Base-by-base conservation (phyloP, 2,113 vertebrate genomes). In the Polypterus senegalus region DNA sequence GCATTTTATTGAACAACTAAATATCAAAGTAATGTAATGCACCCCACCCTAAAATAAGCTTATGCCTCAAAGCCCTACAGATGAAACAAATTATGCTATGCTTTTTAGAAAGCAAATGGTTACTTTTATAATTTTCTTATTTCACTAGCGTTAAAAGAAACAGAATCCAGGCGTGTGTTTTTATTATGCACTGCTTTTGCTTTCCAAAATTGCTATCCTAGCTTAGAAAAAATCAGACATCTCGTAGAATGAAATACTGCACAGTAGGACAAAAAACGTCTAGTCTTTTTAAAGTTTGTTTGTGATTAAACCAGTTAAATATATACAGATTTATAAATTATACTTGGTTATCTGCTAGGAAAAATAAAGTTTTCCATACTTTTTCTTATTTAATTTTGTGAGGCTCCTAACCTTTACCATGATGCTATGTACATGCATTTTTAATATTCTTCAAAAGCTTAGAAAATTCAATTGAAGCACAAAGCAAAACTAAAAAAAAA, bases 361-460 rank as follows among this genome's bases (percentile, higher is more conserved):
- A 74, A 78, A 72, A 64, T 11, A 8, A 57, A 68, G 78, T 78
- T 76, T 67, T 82, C 73, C 69, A 75, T 77, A 77, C 72, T 65
- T 75, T 69, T 71, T 70, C 67, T 44, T 63, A 4, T 49, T 55
- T 3, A 1, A 58, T 58, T 65, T 69, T 71, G 60, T 65, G 57
- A 27, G 61, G 61, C 62, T 61, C 63, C 63, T 62, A 47, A 54
- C 67, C 43, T 59, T 54, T 48, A 53, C 61, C 60, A 63, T 58
- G 61, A 69, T 10, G 44, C 54, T n/a, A 47, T 9, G 63, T 60
- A 79, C 77, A 77, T 71, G 72, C 72, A 74, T 66, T 79, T 79
- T 69, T 68, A 71, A 67, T 76, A 71, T 67, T 64, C 69, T 78
- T 71, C 70, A 74, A 74, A 79, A 65, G 68, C 70, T 62, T 9